These are phyloP conservation scores for Callionymus lyra DNA, from an alignment of 2,113 vertebrate genomes.

Conservation along the genomic window DNA sequence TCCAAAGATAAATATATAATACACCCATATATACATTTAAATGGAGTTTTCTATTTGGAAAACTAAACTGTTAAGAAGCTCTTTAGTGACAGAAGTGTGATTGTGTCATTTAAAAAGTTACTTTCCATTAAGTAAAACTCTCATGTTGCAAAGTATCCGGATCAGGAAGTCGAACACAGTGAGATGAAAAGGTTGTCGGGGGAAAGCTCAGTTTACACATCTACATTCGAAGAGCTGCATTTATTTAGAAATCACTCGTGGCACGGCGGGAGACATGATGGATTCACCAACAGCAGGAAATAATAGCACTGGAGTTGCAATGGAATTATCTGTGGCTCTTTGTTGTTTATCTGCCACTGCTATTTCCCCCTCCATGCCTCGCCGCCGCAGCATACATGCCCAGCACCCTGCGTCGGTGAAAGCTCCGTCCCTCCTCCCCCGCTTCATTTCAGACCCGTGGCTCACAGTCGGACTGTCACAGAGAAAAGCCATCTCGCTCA, in stretches of 20 bases:
- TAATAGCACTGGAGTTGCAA: slow-evolving; percentile 28
- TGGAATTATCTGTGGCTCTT: slow-evolving; percentile 51
- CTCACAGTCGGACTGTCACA: slow-evolving; percentile 55
- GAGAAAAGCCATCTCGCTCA: slow-evolving; percentile 70
- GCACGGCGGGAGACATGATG: slow-evolving; percentile 44
- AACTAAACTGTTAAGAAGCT: too few species aligned
- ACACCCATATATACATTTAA: too few species aligned
- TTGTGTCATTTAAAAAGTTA: too few species aligned
- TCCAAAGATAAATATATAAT: too few species aligned
- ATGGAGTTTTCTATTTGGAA: too few species aligned
- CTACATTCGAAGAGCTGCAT: slow-evolving; percentile 49
- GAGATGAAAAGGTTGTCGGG: neutral
- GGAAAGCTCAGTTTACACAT: slow-evolving; percentile 44
- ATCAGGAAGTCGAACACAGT: too few species aligned
- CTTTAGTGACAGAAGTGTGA: too few species aligned
- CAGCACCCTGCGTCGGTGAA: slow-evolving; percentile 37
- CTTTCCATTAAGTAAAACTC: too few species aligned
- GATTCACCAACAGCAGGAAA: slow-evolving; percentile 55
- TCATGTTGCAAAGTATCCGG: too few species aligned
- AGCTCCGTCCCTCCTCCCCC: slow-evolving; percentile 31
- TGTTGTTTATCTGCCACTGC: slow-evolving; percentile 47
- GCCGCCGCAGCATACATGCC: slow-evolving; percentile 40
- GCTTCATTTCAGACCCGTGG: slow-evolving; percentile 57
- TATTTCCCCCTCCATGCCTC: slow-evolving; percentile 10
- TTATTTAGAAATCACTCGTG: slow-evolving; percentile 53